These are phyloP conservation scores for Polydrusus pterygomalis DNA, from an alignment of 2,888 invertebrate genomes.

Conservation along the genomic window DNA sequence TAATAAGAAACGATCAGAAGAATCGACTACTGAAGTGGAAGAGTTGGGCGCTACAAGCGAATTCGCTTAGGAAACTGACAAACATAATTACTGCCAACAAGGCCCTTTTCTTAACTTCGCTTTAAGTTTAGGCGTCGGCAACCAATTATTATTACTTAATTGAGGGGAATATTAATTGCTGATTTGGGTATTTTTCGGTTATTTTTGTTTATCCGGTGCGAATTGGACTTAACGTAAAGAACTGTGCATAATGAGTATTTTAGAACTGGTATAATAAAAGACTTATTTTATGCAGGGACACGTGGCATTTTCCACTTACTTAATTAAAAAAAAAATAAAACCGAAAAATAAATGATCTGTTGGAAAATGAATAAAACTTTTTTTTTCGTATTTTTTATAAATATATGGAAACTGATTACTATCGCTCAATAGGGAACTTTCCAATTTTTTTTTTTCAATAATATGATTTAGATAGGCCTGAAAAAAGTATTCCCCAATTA, in stretches of 20 bases:
- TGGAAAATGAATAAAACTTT: no score
- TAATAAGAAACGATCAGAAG: slow-evolving; percentile 28
- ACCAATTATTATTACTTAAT: slow-evolving; percentile 46
- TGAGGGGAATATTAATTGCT: slow-evolving; percentile 31
- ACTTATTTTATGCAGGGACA: no score
- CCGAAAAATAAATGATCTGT: no score
- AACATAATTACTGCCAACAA: slow-evolving; percentile 48
- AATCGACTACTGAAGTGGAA: slow-evolving; percentile 39
- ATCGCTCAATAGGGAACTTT: no score
- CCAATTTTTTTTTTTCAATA: no score
- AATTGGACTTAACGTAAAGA: neutral
- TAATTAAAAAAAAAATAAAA: no score
- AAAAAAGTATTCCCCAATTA: no score
- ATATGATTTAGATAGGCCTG: no score
- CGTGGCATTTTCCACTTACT: no score
- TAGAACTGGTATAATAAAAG: no score
- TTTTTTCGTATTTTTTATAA: no score
- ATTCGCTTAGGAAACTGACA: slow-evolving; percentile 47
- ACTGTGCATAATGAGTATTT: no score
- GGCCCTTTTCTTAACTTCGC: slow-evolving; percentile 33
- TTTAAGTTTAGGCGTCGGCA: slow-evolving; percentile 30
- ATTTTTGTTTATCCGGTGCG: slow-evolving; percentile 9
- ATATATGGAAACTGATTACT: neutral
- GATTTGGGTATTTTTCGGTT: slow-evolving; percentile 22
- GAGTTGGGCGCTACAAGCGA: slow-evolving; percentile 49